Conservation (phyloP, 2,113 vertebrate genomes). For the Zosterops lateralis region DNA sequence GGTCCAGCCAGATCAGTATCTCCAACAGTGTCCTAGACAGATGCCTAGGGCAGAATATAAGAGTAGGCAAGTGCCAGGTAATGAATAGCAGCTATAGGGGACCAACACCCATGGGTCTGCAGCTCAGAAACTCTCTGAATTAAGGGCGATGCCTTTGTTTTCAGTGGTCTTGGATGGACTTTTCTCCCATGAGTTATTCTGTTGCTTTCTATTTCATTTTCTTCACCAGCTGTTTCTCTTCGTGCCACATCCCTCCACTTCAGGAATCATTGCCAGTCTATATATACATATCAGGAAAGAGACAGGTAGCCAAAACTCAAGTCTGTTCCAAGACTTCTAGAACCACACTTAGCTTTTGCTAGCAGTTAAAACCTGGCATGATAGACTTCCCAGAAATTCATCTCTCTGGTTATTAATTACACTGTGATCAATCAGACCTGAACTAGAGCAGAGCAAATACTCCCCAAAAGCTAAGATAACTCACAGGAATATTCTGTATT, state of each 20-base stretch:
- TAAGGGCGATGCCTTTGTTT: neutral
- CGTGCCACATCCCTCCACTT: neutral
- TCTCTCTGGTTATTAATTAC: neutral
- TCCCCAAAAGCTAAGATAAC: neutral
- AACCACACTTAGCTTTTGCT: neutral
- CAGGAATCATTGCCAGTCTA: neutral
- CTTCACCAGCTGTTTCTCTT: neutral
- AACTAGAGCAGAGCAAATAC: neutral
- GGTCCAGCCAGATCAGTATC: neutral
- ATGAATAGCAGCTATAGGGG: fast-evolving
- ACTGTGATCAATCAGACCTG: neutral
- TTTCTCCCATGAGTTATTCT: neutral
- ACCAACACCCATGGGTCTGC: neutral
- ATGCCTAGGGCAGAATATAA: neutral
- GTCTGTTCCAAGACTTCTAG: neutral
- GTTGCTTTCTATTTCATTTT: neutral
- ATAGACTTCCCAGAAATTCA: neutral
- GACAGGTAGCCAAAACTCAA: neutral
- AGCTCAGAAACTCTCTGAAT: neutral
- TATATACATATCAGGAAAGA: neutral
- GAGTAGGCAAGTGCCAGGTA: neutral
- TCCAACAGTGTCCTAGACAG: neutral
- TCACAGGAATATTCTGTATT: neutral
- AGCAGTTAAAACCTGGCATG: neutral
- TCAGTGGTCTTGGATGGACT: neutral